Conservation (phyloP, 2,113 vertebrate species). For the Lipophrys pholis region DNA sequence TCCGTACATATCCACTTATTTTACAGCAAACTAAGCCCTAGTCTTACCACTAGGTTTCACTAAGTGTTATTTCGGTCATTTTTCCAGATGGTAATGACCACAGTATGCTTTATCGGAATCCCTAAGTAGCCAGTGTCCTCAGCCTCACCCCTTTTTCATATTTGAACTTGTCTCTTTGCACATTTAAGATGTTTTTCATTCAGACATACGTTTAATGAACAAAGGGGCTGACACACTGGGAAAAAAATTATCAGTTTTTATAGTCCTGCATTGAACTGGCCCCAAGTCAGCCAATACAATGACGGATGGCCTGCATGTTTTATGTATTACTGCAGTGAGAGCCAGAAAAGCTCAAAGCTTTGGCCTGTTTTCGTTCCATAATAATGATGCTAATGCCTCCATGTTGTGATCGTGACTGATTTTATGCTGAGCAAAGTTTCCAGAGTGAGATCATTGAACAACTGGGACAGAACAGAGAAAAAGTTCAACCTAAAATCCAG, state of each 20-base stretch:
- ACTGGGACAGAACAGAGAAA: no score
- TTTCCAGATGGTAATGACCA: slow-evolving; percentile 39
- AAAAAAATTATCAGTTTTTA: slow-evolving; percentile 3
- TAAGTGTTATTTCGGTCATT: slow-evolving; percentile 44
- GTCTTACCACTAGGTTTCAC: slow-evolving; percentile 16
- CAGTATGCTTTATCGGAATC: slow-evolving; percentile 29
- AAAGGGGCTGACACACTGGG: background rate
- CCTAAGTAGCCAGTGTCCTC: slow-evolving; percentile 5
- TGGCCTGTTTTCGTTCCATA: background rate
- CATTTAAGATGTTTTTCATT: slow-evolving; percentile 4
- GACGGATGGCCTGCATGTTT: background rate
- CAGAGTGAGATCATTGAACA: background rate
- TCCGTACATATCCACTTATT: slow-evolving; percentile 26
- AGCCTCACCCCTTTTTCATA: background rate
- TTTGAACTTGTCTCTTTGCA: background rate
- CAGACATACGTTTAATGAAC: slow-evolving; percentile 11
- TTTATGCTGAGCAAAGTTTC: background rate
- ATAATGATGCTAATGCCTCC: background rate
- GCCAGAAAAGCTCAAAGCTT: background rate
- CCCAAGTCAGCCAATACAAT: background rate
- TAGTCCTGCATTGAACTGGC: background rate
- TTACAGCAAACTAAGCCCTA: slow-evolving; percentile 12
- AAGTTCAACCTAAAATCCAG: background rate
- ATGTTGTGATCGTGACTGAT: background rate
- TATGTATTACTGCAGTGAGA: slow-evolving; percentile 18